These are phyloP conservation scores for Zaprionus taronus DNA, from an alignment of 1,140 invertebrate genomes.

Conservation along the genomic window DNA sequence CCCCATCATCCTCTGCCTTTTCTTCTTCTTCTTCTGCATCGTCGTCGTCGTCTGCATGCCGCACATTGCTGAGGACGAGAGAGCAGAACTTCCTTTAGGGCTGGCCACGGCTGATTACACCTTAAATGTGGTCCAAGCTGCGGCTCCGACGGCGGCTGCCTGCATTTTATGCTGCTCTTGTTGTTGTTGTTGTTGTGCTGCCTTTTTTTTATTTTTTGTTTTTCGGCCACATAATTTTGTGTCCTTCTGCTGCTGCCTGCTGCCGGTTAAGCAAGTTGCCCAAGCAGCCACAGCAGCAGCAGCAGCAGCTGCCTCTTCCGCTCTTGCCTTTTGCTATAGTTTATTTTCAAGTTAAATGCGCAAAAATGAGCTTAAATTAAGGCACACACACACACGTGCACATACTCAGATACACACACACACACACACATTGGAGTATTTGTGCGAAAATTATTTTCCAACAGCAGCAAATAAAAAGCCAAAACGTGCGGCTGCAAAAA, in stretches of 20 bases:
- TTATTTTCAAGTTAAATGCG: constrained; percentile 81
- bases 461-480: constrained; percentile 74
- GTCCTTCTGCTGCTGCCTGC: constrained; percentile 52
- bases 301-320: constrained; percentile 48
- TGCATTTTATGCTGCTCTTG: constrained; percentile 2
- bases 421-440: constrained; percentile 1
- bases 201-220: constrained; percentile 33
- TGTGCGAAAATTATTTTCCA: constrained; percentile 78
- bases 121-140: constrained; percentile 63
- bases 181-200: constrained; percentile 9
- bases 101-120: constrained; percentile 78
- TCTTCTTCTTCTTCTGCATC: constrained; percentile 8
- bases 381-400: constrained; percentile 68
- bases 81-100: constrained; percentile 74
- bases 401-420: constrained; percentile 32
- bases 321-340: constrained; percentile 54
- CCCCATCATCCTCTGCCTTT: background rate
- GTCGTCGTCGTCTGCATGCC: constrained; percentile 72
- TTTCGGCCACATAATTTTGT: constrained; percentile 76
- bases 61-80: constrained; percentile 69
- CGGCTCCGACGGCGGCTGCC: background rate
- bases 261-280: constrained; percentile 67
- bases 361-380: constrained; percentile 82
- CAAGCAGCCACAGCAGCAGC: constrained; percentile 59
- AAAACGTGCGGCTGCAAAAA: constrained; percentile 70